Percentiles rank a stretch among this genome's conserved stretches.
Evolutionary conservation across 2,113 vertebrate genomes (phyloP).

Genomic region (Vicugna pacos): DNA sequence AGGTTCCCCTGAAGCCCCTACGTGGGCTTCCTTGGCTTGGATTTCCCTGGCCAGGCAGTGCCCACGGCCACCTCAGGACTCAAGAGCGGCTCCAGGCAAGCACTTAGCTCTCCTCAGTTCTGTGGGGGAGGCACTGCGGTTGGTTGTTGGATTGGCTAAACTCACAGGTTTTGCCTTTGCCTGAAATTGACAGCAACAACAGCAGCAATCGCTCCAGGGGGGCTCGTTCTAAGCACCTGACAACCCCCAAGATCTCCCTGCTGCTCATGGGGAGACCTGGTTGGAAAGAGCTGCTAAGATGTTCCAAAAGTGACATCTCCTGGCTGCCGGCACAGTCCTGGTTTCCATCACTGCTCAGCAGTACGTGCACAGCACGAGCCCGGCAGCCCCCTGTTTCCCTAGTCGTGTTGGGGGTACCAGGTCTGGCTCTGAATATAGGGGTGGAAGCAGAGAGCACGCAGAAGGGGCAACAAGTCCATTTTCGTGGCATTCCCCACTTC

Average conservation of each 20-base stretch:
- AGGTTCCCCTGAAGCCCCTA: neutral
- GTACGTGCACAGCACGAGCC: accelerated
- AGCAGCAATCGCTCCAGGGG: accelerated
- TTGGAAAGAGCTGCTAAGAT: neutral
- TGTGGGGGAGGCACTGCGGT: accelerated
- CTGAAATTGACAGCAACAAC: no score
- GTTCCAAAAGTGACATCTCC: neutral
- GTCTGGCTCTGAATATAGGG: accelerated
- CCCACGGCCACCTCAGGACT: neutral
- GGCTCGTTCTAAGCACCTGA: neutral
- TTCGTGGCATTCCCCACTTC: accelerated
- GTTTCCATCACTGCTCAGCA: no score
- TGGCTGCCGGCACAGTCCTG: accelerated
- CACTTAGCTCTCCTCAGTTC: no score
- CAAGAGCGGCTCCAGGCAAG: neutral
- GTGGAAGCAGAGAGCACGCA: accelerated
- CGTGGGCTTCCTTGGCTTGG: accelerated
- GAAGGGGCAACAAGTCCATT: accelerated
- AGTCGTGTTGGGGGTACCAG: accelerated
- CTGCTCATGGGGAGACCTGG: accelerated
- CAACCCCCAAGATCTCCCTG: neutral
- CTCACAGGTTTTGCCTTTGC: neutral
- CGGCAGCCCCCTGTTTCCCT: accelerated
- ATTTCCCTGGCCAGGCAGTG: neutral
- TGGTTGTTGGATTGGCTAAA: accelerated